Evolutionary conservation across 1,140 invertebrate species (phyloP).

Genomic region (Drosophila lowei): DNA sequence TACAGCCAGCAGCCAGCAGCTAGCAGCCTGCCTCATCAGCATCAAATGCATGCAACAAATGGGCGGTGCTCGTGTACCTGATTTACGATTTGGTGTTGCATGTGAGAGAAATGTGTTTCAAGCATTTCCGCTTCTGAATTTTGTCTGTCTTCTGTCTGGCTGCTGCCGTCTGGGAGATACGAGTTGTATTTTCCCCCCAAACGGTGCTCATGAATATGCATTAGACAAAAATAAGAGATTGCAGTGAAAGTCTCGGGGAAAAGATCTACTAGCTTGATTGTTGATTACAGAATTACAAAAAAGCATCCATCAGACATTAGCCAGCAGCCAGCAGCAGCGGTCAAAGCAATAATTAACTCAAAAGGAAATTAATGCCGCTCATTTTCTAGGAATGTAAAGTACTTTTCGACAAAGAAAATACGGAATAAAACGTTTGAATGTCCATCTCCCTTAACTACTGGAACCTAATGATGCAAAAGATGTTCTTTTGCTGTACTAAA

Average conservation of each 20-base stretch:
- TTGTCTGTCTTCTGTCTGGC: constrained; percentile 14
- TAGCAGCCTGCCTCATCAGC: too few species aligned
- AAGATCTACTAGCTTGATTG: constrained; percentile 32
- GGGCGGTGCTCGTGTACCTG: constrained; percentile 49
- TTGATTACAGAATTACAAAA: constrained; percentile 28
- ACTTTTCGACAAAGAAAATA: too few species aligned
- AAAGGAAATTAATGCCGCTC: background rate
- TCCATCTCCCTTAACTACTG: too few species aligned
- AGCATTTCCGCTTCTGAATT: constrained; percentile 48
- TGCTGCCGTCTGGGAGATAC: constrained; percentile 23
- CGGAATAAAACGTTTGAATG: too few species aligned
- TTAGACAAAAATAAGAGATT: constrained; percentile 41
- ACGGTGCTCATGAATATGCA: constrained; percentile 48
- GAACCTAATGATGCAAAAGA: too few species aligned
- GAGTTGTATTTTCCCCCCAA: background rate
- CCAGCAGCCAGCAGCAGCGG: constrained; percentile 7
- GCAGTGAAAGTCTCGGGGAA: constrained; percentile 51
- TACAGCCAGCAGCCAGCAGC: background rate
- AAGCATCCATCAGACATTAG: background rate
- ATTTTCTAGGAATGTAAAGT: too few species aligned
- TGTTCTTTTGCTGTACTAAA: too few species aligned
- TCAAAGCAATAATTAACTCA: background rate
- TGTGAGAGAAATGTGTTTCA: constrained; percentile 35
- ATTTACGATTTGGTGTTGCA: constrained; percentile 36
- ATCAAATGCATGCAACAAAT: constrained; percentile 14